A percentile compares a stretch with the other conserved stretches of the same genome.
phyloP scores from a whole-genome alignment of 2,113 vertebrate species.

The Arenaria interpres region DNA sequence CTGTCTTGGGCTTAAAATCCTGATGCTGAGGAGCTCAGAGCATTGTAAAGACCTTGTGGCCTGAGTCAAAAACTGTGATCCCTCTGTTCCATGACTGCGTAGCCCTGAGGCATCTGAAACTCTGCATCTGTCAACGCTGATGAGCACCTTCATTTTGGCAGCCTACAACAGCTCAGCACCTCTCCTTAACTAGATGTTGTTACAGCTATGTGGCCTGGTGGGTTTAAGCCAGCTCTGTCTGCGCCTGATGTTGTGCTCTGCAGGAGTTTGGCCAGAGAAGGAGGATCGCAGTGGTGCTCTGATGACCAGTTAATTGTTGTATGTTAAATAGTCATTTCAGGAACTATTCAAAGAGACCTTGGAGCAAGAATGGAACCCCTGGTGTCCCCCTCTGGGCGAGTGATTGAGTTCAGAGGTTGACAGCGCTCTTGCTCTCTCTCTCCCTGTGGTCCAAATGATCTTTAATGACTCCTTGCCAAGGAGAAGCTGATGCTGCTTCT shows the following conservation, averaged over 20 bases:
- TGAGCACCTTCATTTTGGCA: not conserved
- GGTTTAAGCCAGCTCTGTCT: not conserved
- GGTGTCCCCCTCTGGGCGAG: not conserved
- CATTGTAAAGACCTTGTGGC: not conserved
- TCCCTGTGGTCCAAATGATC: not conserved
- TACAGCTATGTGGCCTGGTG: not conserved
- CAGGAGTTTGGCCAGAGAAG: not conserved
- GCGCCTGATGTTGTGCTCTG: not conserved
- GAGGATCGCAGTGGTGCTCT: not conserved
- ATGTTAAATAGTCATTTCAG: not conserved
- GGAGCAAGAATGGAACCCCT: not conserved
- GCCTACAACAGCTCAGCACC: not conserved
- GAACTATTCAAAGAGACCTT: not conserved
- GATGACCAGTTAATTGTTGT: not conserved
- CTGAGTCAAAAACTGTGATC: not conserved
- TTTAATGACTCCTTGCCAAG: not conserved
- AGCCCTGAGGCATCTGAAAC: not conserved
- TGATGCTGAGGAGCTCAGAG: not conserved
- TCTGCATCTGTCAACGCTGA: not conserved
- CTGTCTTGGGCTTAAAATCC: not conserved
- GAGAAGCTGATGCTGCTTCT: not conserved
- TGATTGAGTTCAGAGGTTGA: not conserved
- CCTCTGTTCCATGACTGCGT: not conserved
- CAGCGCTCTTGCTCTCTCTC: not conserved
- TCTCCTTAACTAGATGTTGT: not conserved